Evolutionary conservation across 2,797 vertebrate genomes (phyloP).

Genomic region (Clarias platycephalus): DNA sequence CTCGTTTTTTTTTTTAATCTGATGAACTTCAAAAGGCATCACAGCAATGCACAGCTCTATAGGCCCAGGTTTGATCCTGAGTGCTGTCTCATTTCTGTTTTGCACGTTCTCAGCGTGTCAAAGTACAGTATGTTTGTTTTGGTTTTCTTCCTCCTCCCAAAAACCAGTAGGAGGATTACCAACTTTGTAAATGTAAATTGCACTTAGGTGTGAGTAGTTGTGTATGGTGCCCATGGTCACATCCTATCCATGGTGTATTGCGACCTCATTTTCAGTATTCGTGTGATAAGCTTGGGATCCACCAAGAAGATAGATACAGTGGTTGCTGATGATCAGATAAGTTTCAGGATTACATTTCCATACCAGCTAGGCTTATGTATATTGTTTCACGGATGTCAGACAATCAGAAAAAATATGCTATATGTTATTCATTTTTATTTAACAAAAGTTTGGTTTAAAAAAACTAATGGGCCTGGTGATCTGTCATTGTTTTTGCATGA

Average conservation of each 20-base stretch:
- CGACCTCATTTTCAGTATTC: not conserved
- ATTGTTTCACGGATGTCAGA: not conserved
- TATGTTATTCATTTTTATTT: conserved; percentile 38
- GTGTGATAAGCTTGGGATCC: not conserved
- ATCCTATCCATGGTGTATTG: not conserved
- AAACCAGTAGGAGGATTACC: not conserved
- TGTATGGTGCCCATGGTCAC: not conserved
- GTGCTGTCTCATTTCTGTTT: not conserved
- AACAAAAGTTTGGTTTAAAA: conserved; percentile 5
- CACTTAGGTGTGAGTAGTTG: not conserved
- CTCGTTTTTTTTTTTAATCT: not conserved
- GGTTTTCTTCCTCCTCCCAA: not conserved
- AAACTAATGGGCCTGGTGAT: conserved; percentile 35
- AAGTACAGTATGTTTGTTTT: not conserved
- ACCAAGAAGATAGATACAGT: not conserved
- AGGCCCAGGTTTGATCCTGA: not conserved
- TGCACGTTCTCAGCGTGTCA: not conserved
- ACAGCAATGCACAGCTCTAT: not conserved
- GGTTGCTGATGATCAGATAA: not conserved
- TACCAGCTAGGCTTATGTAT: not conserved
- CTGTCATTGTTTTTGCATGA: conserved; percentile 65
- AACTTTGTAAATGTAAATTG: not conserved
- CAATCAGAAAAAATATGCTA: conserved; percentile 10
- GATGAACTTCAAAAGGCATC: not conserved
- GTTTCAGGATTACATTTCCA: not conserved